Percentiles rank a stretch among this genome's conserved stretches.
Evolutionary conservation across 2,113 vertebrate species (phyloP).

Genomic region (Gallinago jamesoni): DNA sequence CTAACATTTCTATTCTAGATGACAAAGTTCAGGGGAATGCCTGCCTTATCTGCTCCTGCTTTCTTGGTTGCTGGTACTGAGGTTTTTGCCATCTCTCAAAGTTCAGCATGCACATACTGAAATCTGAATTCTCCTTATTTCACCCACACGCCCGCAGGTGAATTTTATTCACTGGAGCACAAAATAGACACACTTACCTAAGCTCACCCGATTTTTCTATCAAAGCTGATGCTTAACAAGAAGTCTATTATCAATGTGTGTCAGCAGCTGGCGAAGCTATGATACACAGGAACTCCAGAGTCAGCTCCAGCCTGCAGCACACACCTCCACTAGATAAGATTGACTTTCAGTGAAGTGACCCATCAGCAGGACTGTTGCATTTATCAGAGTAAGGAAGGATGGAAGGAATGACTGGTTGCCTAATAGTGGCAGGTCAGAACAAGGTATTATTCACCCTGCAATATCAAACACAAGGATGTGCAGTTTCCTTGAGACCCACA

Average conservation of each 20-base stretch:
- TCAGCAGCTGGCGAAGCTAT: not conserved
- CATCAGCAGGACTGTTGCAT: not conserved
- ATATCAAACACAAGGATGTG: not conserved
- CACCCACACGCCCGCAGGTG: not conserved
- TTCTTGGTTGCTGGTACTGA: not conserved
- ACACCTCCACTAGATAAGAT: not conserved
- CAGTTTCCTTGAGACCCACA: not conserved
- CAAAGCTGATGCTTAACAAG: not conserved
- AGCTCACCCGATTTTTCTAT: not conserved
- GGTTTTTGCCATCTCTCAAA: constrained; percentile 6
- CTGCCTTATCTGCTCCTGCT: constrained; percentile 17
- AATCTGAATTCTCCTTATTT: not conserved
- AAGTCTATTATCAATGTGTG: not conserved
- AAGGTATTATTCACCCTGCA: not conserved
- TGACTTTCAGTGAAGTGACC: not conserved
- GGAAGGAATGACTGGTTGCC: not conserved
- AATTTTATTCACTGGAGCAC: not conserved
- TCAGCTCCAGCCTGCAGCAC: not conserved
- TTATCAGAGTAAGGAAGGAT: not conserved
- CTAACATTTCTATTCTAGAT: constrained; percentile 5
- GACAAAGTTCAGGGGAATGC: constrained; percentile 25
- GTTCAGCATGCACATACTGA: not conserved
- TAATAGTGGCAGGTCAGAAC: not conserved
- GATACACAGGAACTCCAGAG: not conserved
- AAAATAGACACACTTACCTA: not conserved